These are phyloP conservation scores for Leptopilina clavipes DNA, from an alignment of 1,140 invertebrate species.

Conservation along the genomic window DNA sequence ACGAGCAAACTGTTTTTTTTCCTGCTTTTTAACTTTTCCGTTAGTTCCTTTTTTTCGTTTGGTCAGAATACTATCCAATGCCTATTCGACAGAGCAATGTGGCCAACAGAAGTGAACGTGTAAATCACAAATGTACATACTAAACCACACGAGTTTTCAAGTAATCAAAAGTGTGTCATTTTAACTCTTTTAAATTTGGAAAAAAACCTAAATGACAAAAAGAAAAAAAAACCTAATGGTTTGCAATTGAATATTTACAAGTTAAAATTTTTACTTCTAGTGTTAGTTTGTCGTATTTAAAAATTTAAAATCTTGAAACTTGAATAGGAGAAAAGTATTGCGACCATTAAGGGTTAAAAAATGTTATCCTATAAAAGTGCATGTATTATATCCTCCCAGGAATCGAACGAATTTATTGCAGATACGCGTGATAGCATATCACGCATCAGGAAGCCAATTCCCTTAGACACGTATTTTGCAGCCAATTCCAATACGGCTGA, in stretches of 20 bases:
- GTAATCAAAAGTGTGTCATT: background rate
- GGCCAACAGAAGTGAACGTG: too few relatives aligned
- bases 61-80: background rate
- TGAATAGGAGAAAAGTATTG: background rate
- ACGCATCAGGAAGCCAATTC: slow-evolving; percentile 13
- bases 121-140: background rate
- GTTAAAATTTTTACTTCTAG: too few relatives aligned
- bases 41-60: background rate
- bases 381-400: background rate
- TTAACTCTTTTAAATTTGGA: too few relatives aligned
- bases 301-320: too few relatives aligned
- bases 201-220: too few relatives aligned
- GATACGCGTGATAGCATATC: background rate
- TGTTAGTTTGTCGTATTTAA: too few relatives aligned
- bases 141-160: background rate
- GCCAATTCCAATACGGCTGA: slow-evolving; percentile 11
- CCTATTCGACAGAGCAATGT: background rate
- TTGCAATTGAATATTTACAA: too few relatives aligned
- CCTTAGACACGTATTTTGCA: slow-evolving; percentile 22
- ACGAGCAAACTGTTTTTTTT: background rate
- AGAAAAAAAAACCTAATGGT: too few relatives aligned
- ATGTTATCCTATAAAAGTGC: background rate
- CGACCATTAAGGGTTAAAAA: background rate
- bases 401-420: background rate
- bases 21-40: background rate